Base-by-base conservation (phyloP, 2,888 invertebrate species). In the Drosophila anomalata region DNA sequence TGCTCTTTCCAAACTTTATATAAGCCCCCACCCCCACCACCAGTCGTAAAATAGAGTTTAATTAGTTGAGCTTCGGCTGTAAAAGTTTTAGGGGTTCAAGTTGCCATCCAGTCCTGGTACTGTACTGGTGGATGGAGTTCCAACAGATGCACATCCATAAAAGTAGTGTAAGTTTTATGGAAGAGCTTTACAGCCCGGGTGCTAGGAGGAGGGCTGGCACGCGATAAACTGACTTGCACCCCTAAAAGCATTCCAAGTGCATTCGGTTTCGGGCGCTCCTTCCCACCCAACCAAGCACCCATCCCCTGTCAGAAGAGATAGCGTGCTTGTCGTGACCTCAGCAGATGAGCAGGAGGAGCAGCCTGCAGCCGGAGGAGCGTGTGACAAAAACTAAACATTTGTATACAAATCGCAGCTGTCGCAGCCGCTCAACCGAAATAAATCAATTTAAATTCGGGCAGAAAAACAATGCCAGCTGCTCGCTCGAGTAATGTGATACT, bases 361-460 rank as follows among this genome's bases (percentile, higher is more conserved):
- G 14, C 14, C 14, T 14, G 54, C 69, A 62, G 76, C 5, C 33
- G 42, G 3, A 47, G 60, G 17, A 17, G 22, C 59, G 63, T 71
- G 60, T 74, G 67, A 76, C 75, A 75, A 51, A 52, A 68, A 62
- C 65, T 56, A 63, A 70, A 70, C 67, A 77, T 67, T 70, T 68
- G 46, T 55, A 41, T 41, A 57, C 20, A 48, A 53, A 52, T 42
- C 11, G 58, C 68, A 69, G 68, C 70, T 73, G 77, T 68, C 55
- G 70, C 67, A 58, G 59, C 62, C 61, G 33, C 50, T 65, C 71
- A 48, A 39, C 55, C 47, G 41, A 71, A 62, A 68, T 69, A 71
- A 71, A 71, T 68, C 47, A 53, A 56, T 42, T 60, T 36, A 33
- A 54, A 51, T 59, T 62, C 42, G 24, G 17, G 17, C 36, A 54